Conservation (phyloP, 2,797 vertebrate species). For the Acanthiza pusilla region DNA sequence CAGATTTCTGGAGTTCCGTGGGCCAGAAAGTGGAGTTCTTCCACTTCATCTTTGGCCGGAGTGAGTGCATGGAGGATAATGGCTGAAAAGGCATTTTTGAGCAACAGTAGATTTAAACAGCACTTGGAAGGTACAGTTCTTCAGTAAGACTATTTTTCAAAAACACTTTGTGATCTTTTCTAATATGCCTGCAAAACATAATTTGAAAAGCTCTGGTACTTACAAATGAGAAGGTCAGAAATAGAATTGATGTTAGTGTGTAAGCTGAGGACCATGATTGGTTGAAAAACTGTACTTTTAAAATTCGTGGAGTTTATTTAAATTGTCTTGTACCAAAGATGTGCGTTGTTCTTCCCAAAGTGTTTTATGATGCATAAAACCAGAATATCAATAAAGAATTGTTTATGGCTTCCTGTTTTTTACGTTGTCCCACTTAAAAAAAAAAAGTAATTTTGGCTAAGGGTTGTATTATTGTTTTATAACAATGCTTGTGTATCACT, state of each 20-base stretch:
- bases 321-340: neutral
- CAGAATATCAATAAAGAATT: constrained; percentile 46
- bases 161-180: neutral
- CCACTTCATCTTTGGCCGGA: neutral
- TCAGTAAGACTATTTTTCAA: neutral
- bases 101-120: accelerated
- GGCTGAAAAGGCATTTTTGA: neutral
- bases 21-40: neutral
- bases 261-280: neutral
- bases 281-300: neutral
- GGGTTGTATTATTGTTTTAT: constrained; percentile 28
- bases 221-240: neutral
- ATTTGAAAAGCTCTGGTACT: neutral
- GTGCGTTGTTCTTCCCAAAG: neutral
- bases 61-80: neutral
- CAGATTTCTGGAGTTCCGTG: neutral
- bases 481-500: constrained; percentile 49
- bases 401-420: constrained; percentile 58
- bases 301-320: neutral
- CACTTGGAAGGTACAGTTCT: neutral
- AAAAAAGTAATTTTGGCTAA: constrained; percentile 14
- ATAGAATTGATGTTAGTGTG: neutral
- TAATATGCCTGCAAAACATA: neutral
- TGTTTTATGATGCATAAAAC: neutral
- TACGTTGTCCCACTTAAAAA: neutral